Conservation (phyloP, 2,797 vertebrate genomes). For the Jordanella pulchra region DNA sequence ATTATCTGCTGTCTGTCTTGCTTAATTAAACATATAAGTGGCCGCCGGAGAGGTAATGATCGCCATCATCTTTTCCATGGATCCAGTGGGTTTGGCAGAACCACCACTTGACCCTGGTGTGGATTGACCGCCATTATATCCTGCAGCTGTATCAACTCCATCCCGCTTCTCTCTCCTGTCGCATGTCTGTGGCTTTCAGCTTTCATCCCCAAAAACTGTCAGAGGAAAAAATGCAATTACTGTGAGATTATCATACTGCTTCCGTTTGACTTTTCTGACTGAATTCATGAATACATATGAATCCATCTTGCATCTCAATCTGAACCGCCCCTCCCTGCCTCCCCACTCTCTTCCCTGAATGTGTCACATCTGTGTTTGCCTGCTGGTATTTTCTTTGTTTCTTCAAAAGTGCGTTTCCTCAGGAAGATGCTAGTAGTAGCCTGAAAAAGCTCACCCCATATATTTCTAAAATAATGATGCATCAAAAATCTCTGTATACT, state of each 20-base stretch:
- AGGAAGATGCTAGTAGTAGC: conserved; percentile 48
- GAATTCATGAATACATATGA: conserved; percentile 82
- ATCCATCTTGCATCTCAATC: conserved; percentile 78
- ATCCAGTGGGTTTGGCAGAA: conserved; percentile 64
- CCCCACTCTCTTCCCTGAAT: conserved; percentile 3
- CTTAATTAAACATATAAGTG: conserved; percentile 80
- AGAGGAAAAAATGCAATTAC: conserved; percentile 77
- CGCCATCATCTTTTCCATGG: conserved; percentile 68
- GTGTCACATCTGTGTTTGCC: conserved; percentile 56
- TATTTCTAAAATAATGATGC: conserved; percentile 34
- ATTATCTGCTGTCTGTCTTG: conserved; percentile 74
- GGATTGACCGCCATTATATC: conserved; percentile 57
- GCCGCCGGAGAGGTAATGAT: conserved; percentile 67
- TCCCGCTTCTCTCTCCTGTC: conserved; percentile 14
- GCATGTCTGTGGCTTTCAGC: conserved; percentile 49
- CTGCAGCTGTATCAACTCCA: conserved; percentile 63
- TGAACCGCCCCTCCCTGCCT: conserved; percentile 33
- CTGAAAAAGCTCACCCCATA: conserved; percentile 25
- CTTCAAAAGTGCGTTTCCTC: conserved; percentile 48
- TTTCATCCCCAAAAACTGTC: conserved; percentile 64
- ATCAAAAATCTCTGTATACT: conserved; percentile 14
- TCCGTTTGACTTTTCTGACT: conserved; percentile 78
- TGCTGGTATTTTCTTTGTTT: conserved; percentile 71
- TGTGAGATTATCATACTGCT: conserved; percentile 79
- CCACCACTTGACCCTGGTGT: conserved; percentile 68